Evolutionary conservation across 2,888 invertebrate genomes (phyloP).

Genomic region (Panorpa germanica): DNA sequence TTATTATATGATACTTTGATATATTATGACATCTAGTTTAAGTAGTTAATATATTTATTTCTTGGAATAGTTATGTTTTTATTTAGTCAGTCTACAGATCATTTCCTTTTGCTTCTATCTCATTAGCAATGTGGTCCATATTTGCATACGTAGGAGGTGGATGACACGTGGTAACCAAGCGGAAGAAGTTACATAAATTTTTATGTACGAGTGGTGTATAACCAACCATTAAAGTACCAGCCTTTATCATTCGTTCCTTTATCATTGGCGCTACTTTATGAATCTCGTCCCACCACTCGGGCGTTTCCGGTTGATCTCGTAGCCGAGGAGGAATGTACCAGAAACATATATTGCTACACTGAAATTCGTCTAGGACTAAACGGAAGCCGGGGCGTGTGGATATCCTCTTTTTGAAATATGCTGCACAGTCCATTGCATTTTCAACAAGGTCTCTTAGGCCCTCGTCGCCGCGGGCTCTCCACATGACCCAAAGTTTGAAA

Average conservation of each 20-base stretch:
- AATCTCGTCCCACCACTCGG: slow-evolving; percentile 30
- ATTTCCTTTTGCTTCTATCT: slow-evolving; percentile 41
- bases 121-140: slow-evolving; percentile 40
- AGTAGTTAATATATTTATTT: no score
- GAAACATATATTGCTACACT: slow-evolving; percentile 77
- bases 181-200: slow-evolving; percentile 51
- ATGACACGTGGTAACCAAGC: slow-evolving; percentile 54
- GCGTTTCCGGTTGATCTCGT: slow-evolving; percentile 20
- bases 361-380: slow-evolving; percentile 37
- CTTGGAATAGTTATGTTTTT: no score
- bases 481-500: slow-evolving; percentile 85
- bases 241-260: slow-evolving; percentile 45
- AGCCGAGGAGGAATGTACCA: slow-evolving; percentile 85
- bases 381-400: slow-evolving; percentile 34
- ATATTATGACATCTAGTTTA: no score
- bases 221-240: slow-evolving; percentile 53
- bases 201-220: slow-evolving; percentile 47
- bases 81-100: no score
- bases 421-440: slow-evolving; percentile 38
- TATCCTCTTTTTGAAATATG: slow-evolving; percentile 34
- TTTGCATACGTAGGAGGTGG: slow-evolving; percentile 35
- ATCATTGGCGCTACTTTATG: slow-evolving; percentile 40
- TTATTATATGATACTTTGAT: no score
- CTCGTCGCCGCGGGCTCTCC: slow-evolving; percentile 57
- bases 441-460: slow-evolving; percentile 42